Base-by-base conservation (phyloP, 2,113 vertebrate genomes). In the Gavia stellata region DNA sequence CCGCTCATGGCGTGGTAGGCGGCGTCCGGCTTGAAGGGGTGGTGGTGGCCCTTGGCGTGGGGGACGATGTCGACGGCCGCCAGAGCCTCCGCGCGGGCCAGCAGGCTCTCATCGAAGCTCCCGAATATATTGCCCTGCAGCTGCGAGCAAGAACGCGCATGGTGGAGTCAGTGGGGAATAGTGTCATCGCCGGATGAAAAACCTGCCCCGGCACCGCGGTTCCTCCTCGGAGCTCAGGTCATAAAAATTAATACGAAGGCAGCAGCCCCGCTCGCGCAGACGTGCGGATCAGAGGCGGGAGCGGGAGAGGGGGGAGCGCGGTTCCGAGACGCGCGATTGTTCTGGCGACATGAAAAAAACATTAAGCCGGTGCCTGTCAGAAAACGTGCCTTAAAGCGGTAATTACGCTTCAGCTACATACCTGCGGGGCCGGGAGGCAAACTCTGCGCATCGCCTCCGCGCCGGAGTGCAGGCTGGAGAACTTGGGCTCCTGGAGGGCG, bases 91-190 rank as follows among this genome's bases (percentile, higher is more conserved):
- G 99, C 99, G 97, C 99, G 99, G 97, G 99, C 99, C 98, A 99
- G 98, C 98, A 99, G 98, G 97, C 98, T 99, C 98, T 99, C 99
- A 98, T 99, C 99, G 97, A 99, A 99, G 98, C 99, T 98, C 96
- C 98, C 99, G 96, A 99, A 99, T 99, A 99, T 99, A 99, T 99
- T 99, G 98, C 98, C 99, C 99, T 99, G 99, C 97, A 99, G 99
- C 99, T 99, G 99, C 98, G 98, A 98, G 99, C 98, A 87, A 98
- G 98, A 99, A 98, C 94, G 98, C 98, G 98, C 98, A 98, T 97
- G 98, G 95, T 96, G 98, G 97, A 97, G 99, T 99, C 98, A 99
- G 98, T 97, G 97, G 99, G 99, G 98, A 98, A 99, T 98, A 98
- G 97, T 98, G 98, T 98, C 98, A 98, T 98, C 98, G 98, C 98